Evolutionary conservation across 2,888 invertebrate species (phyloP), one percentile per base, ranked within the genome.

Genomic region (Zelleria hepariella): DNA sequence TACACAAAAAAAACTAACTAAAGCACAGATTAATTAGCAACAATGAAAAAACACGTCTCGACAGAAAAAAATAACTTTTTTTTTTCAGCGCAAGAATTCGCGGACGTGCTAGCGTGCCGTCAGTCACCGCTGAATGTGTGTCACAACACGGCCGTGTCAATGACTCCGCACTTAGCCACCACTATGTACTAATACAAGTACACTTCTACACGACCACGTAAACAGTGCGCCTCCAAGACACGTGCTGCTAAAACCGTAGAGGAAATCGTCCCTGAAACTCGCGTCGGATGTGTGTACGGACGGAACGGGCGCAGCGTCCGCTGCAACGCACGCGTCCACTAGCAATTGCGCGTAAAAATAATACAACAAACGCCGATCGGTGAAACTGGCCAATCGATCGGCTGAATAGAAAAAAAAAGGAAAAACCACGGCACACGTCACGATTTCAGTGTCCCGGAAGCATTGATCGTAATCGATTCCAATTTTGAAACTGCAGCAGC

Each of bases 91-190:
- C 77, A 75, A 73, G 77, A 79, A 73, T 73, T 71, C 71, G 71
- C 75, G 73, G 75, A 77, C 80, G 78, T 78, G 76, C 72, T 74
- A 70, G 68, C 75, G 76, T 74, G 73, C 80, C 76, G 80, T 80
- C 83, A 79, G 74, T 72, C 74, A 70, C 64, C 68, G 74, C 76
- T 75, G 86, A 86, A 88, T 89, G 86, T 88, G 76, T 90, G 89
- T 89, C 89, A 90, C 75, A 80, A 66, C 67, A 67, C 74, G 76
- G 77, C 74, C 78, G 79, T 80, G 86, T 87, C 87, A 87, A 77
- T 83, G 87, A 86, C 86, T 80, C 75, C 73, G 74, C 73, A 74
- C 75, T 72, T 69, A 71, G 70, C 72, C 65, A 48, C 60, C 66
- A 67, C 68, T 66, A 69, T 67, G 73, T 71, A 72, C 71, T 62